Evolutionary conservation across 1,140 invertebrate genomes (phyloP).

Genomic region (Sycobia sp.): DNA sequence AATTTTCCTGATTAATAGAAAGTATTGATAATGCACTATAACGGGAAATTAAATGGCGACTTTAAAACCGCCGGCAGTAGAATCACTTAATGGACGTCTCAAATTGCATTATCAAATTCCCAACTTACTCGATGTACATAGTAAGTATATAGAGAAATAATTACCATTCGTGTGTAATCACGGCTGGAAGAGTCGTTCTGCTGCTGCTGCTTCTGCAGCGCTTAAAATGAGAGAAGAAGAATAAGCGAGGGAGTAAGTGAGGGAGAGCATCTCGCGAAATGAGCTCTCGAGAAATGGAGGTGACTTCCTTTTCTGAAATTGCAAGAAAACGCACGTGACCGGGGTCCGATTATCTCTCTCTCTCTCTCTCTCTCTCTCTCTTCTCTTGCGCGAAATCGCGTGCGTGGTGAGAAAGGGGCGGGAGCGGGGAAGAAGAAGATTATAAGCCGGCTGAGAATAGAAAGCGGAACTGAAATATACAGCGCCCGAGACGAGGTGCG

Average conservation of each 20-base stretch:
- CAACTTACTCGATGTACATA: no score
- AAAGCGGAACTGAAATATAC: conserved; percentile 10
- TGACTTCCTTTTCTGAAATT: conserved; percentile 28
- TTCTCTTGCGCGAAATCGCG: conserved; percentile 1
- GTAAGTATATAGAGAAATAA: neutral
- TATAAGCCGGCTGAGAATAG: conserved; percentile 9
- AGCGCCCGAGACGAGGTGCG: neutral
- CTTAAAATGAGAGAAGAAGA: conserved; percentile 25
- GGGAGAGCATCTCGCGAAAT: neutral
- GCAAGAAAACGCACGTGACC: conserved; percentile 12
- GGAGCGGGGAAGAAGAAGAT: conserved; percentile 3
- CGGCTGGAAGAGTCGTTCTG: neutral
- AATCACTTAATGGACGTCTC: no score
- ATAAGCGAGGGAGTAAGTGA: neutral
- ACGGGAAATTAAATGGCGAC: no score
- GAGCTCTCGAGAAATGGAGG: conserved; percentile 25
- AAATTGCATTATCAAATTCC: no score
- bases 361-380: no score
- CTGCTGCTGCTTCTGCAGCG: no score
- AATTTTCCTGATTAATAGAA: no score
- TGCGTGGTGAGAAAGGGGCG: neutral
- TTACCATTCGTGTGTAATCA: neutral
- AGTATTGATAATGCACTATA: no score
- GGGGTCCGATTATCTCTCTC: conserved; percentile 36
- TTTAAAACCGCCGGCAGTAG: no score